Conservation (phyloP, 2,113 vertebrate species). For the Grammomys surdaster region DNA sequence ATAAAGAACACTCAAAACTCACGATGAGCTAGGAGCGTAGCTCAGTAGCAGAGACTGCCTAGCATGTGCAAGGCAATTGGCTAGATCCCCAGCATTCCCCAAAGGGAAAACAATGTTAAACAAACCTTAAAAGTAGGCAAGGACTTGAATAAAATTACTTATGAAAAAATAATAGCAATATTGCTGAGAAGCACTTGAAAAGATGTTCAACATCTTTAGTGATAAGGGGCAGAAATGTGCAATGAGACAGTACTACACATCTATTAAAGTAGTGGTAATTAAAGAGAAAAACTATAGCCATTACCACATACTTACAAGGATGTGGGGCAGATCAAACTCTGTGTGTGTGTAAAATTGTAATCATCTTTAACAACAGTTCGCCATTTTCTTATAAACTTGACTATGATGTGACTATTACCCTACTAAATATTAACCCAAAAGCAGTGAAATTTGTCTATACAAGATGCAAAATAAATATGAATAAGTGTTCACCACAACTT, state of each 20-base stretch:
- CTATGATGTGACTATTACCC: not conserved
- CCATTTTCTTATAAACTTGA: conserved; percentile 3
- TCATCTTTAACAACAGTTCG: conserved; percentile 2
- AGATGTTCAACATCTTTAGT: not conserved
- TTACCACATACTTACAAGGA: not conserved
- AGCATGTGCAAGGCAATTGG: not conserved
- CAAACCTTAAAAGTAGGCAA: conserved; percentile 8
- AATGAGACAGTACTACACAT: not conserved
- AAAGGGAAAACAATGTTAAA: conserved; percentile 15
- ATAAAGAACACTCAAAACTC: not conserved
- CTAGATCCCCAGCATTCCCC: not conserved
- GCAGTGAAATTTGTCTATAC: conserved; percentile 19
- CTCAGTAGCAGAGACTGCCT: not conserved
- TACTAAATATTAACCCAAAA: conserved; percentile 37
- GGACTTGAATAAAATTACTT: not conserved
- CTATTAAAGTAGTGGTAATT: not conserved
- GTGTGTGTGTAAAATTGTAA: not conserved
- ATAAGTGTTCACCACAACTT: not conserved
- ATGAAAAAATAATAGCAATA: not conserved
- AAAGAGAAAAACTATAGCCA: not conserved
- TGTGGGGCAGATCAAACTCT: not conserved
- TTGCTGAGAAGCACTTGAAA: not conserved
- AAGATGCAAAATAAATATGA: not conserved
- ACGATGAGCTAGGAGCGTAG: not conserved
- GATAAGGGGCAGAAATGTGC: not conserved